Evolutionary conservation across 1,140 invertebrate genomes (phyloP), one percentile per base, ranked within the genome.

Genomic region (Ridgeia piscesae): DNA sequence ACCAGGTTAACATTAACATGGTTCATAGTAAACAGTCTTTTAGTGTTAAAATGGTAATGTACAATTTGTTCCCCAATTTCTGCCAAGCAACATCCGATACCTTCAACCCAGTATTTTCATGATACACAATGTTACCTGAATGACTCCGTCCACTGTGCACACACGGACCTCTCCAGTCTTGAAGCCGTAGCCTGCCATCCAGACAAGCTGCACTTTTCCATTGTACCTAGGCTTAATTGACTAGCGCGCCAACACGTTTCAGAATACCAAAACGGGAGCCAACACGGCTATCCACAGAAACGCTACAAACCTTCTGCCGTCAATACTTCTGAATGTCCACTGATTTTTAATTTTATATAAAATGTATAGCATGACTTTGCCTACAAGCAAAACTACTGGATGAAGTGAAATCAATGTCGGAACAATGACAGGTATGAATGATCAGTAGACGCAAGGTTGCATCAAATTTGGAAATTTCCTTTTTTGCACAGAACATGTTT

Each of bases 341-440:
- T 31, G 58, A 77, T 77, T 21, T 21, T 77, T 77, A 27, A 27
- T 21, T 21, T 77, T 77, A 27, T 14, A 77, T 14, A 77, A 77
- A 77, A 77, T 6, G 11, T 77, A 77, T 21, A 14, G 58, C 58
- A 77, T 21, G 17, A 77, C 58, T 77, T 77, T 77, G 58, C 14
- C 58, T 77, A 77, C 58, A 77, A 77, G 58, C 58, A 77, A 77
- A 77, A 77, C 58, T 77, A 77, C 58, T 77, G 58, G 58, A 77
- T 77, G 58, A 77, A 17, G 58, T 27, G 58, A 77, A 77, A 77
- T 77, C 58, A 0, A 77, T 77, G 58, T 77, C 58, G 14, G 58
- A 77, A 77, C 58, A 77, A 77, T 77, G 58, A 77, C 27, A 21
- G 58, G 58, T 77, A 77, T 77, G 0, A 77, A 77, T 77, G 58